Base-by-base conservation (phyloP, 2,888 invertebrate species). In the Drosophila nigricruria region DNA sequence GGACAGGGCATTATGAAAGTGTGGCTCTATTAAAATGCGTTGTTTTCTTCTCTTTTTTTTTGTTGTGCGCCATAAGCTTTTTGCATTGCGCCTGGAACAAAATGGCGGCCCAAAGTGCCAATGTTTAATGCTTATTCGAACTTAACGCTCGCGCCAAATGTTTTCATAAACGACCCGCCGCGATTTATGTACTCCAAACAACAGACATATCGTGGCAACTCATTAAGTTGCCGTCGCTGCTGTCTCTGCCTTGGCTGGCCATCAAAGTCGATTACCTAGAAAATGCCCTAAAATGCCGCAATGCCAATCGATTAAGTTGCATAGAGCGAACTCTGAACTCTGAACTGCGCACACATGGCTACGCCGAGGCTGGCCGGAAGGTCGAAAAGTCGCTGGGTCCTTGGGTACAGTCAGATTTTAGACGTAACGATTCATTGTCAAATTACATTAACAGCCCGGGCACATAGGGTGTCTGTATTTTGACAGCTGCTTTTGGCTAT, bases 261-360 rank as follows among this genome's bases (percentile, higher is more conserved):
- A 84, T 84, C 83, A 84, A 84, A 88, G 88, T 88, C 81, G 88
- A 88, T 84, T 88, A 88, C 83, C 83, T 82, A 82, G 88, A 86
- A 81, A 88, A 82, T 82, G 79, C 66, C 64, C 60, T 38, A 70
- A 81, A 78, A 82, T 80, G 70, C 79, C 79, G 77, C 82, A 75
- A 73, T 82, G 82, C 62, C 82, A 88, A 88, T 84, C 88, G 88
- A 88, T 88, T 81, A 81, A 82, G 76, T 76, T 88, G 86, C 80
- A 77, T 74, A 66, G 65, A 47, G 36, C 20, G n/a, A 34, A 36
- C 30, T 36, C 14, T 5, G 49, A 47, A 25, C 36, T 61, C 38
- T 47, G 42, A 43, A 40, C 43, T 32, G 23, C n/a, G 47, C n/a
- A 38, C 53, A 50, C 9, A 32, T 50, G 45, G 25, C 16, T 9